Percentiles rank a stretch among this genome's conserved stretches.
These are phyloP conservation scores for Malurus melanocephalus DNA, from an alignment of 2,113 vertebrate genomes.

Conservation along the genomic window DNA sequence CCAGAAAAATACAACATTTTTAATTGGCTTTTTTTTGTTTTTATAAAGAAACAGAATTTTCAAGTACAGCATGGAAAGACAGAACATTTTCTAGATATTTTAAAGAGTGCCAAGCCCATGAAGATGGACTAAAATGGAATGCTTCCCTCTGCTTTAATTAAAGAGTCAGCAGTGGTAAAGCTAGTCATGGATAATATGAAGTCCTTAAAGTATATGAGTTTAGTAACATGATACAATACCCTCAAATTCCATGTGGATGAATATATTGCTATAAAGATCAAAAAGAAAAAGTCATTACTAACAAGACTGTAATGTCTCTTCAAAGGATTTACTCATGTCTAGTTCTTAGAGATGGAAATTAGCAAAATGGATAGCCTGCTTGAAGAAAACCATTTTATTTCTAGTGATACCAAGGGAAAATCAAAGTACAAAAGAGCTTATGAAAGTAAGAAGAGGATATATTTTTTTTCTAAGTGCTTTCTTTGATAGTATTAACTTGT, in stretches of 20 bases:
- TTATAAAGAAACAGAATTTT: background rate
- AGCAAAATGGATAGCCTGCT: constrained; percentile 14
- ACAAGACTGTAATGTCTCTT: constrained; percentile 10
- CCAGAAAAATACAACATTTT: background rate
- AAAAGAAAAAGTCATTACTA: constrained; percentile 21
- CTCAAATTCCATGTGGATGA: background rate
- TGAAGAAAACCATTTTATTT: constrained; percentile 37
- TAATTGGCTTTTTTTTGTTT: background rate
- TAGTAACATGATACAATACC: constrained; percentile 34
- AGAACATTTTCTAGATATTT: background rate
- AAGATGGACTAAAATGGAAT: background rate
- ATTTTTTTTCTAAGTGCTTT: constrained; percentile 39
- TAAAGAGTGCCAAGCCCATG: background rate
- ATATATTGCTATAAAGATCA: constrained; percentile 37
- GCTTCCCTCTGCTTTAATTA: background rate
- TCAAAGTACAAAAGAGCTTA: constrained; percentile 10
- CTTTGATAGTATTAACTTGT: constrained; percentile 49
- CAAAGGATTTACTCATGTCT: constrained; percentile 18
- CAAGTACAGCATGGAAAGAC: background rate
- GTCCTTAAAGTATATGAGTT: constrained; percentile 7
- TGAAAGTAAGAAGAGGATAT: background rate
- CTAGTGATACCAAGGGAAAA: constrained; percentile 46
- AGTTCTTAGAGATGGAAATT: constrained; percentile 29
- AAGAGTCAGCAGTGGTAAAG: background rate
- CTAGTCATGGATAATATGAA: background rate